Percentiles rank a stretch among this genome's conserved stretches.
Conservation (phyloP, 2,888 invertebrate species). For the Odontocolon sp. region DNA sequence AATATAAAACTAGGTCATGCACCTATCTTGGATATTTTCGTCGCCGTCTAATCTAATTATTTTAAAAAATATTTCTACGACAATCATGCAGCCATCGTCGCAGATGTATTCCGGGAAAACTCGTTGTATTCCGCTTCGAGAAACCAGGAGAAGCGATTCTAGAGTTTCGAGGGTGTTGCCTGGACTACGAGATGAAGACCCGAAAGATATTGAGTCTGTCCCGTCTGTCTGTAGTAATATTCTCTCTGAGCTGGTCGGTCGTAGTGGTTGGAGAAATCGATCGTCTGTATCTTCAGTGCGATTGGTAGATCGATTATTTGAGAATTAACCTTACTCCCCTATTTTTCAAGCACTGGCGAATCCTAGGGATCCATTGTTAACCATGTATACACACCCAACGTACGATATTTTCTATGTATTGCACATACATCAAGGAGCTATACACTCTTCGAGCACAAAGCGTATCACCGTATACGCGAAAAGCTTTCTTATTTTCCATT, state of each 20-base stretch:
- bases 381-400: neutral
- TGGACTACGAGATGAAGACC: constrained; percentile 70
- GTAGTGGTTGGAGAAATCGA: constrained; percentile 43
- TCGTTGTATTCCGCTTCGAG: constrained; percentile 11
- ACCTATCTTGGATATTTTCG: neutral
- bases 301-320: constrained; percentile 60
- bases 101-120: constrained; percentile 28
- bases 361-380: constrained; percentile 55
- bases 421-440: constrained; percentile 34
- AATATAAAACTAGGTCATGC: neutral
- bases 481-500: constrained; percentile 71
- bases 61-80: neutral
- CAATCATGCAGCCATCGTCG: neutral
- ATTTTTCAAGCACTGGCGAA: constrained; percentile 43
- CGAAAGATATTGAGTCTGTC: constrained; percentile 49
- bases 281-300: constrained; percentile 41
- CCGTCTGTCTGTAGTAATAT: constrained; percentile 36
- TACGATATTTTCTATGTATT: constrained; percentile 33
- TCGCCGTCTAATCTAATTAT: neutral
- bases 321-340: constrained; percentile 56
- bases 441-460: constrained; percentile 28
- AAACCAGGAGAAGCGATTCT: constrained; percentile 37
- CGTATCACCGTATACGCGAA: constrained; percentile 14
- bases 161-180: constrained; percentile 73
- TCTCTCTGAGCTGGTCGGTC: constrained; percentile 42